Evolutionary conservation across 2,113 vertebrate genomes (phyloP).

Genomic region (Petrocephalus zakoni): DNA sequence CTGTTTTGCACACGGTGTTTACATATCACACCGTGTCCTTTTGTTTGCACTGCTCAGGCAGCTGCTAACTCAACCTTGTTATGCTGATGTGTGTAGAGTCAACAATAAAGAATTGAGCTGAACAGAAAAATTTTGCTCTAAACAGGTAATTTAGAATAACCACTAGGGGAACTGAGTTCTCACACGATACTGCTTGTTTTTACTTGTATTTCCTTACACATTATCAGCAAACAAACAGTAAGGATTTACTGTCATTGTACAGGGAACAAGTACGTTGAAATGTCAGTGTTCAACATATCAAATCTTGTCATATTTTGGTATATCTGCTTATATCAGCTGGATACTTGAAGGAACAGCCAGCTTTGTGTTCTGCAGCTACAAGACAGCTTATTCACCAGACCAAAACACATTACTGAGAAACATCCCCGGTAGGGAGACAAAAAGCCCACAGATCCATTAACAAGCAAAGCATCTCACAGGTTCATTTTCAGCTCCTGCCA

Average conservation of each 20-base stretch:
- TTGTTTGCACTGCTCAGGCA: too few relatives aligned
- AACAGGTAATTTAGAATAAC: neutral
- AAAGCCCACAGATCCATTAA: neutral
- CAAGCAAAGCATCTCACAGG: constrained; percentile 9
- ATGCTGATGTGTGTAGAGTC: too few relatives aligned
- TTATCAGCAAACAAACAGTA: too few relatives aligned
- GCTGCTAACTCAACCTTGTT: too few relatives aligned
- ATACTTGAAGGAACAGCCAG: neutral
- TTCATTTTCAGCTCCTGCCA: constrained; percentile 12
- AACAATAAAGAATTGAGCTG: neutral
- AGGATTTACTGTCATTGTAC: too few relatives aligned
- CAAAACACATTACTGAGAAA: constrained; percentile 15
- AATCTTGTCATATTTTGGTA: neutral
- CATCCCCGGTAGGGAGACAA: neutral
- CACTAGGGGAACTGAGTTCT: neutral
- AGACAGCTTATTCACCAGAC: neutral
- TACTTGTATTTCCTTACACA: neutral
- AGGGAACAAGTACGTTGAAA: too few relatives aligned
- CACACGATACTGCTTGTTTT: neutral
- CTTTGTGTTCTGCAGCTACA: neutral
- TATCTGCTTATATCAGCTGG: neutral
- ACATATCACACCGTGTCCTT: too few relatives aligned
- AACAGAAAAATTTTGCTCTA: neutral
- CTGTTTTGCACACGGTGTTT: too few relatives aligned
- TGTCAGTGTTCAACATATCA: neutral